Base-by-base conservation (phyloP, 2,888 invertebrate genomes). In the Andrena marginata region DNA sequence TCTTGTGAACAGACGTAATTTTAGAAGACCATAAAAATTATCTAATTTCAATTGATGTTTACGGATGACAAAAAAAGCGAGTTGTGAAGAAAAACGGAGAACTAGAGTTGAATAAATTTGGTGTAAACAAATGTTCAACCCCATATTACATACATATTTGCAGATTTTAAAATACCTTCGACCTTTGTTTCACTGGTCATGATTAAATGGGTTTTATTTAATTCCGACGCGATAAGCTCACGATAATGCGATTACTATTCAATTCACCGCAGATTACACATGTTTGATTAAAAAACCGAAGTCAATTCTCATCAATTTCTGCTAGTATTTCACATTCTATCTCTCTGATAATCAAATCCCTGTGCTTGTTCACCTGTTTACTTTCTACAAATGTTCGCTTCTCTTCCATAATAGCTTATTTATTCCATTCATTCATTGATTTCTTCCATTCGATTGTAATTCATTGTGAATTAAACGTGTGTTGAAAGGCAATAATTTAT, bases 181-280 rank as follows among this genome's bases (percentile, higher is more conserved):
- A 49, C 68, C 68, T 63, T 68, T 63, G 75, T 48, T 63, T 62
- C 16, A 33, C 1, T 20, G 68, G 48, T 8, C 54, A 7, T 23
- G 62, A 78, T 78, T 63, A 75, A 68, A 78, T 29, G 13, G 8
- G 23, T 42, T 42, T 16, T 4, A 51, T 75, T 63, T 63, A 68
- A 75, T 75, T 62, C 75, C 49, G 48, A 23, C 75, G 2, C 54
- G 75, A 78, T 68, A 78, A 78, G 48, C 67, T 5, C 2, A 0
- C 26, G 78, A 68, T 75, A 78, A 75, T 31, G 20, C 42, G 68
- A 68, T 75, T 68, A 68, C 63, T 69, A 75, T 63, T 68, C n/a
- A 56, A 63, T 48, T 63, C 33, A 2, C 10, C 13, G 29, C 35
- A n/a, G 13, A 42, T 74, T 62, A 10, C n/a, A 42, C 23, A 8